Evolutionary conservation across 2,113 vertebrate genomes (phyloP), one percentile per base, ranked within the genome.

Genomic region (Anguilla japonica): DNA sequence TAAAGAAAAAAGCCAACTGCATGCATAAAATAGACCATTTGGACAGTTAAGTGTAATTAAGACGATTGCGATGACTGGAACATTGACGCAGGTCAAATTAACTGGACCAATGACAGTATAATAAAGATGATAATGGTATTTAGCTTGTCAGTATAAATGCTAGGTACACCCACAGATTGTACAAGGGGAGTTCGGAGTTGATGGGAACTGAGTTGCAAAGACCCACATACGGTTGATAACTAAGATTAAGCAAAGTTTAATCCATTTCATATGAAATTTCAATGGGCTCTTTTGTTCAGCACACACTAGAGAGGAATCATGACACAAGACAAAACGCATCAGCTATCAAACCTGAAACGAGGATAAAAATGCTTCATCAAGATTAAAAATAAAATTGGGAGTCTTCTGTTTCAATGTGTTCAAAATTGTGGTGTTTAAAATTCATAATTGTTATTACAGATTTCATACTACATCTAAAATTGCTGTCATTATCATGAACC

Each of bases 91-190:
- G 41, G 79, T 7, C 41, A 81, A 81, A 41, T 41, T 9, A 50
- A 53, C 41, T 29, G 9, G 16, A 81, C 81, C 53, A 22, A 82
- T 82, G 20, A 82, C n/a, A 81, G 39, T 82, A 82, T 82, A n/a
- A 18, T 41, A 81, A 81, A 81, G 22, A 82, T 2, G 41, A 82
- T 82, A 40, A 50, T 53, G 43, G 41, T 82, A 43, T 82, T n/a
- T 81, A 43, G 14, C 79, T 41, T 81, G 39, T 43, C 40, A 81
- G 79, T 43, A 15, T 81, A 81, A 81, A 81, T 43, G 41, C 79
- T 41, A 81, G 79, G 79, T 81, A 81, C 40, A 15, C 79, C 79
- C 22, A 43, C 79, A 81, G 79, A 81, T 43, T 79, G 15, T 26
- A 43, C 79, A 81, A 41, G 41, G 29, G 40, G 41, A 41, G 15